Conservation (phyloP, 2,888 invertebrate genomes). For the Drosophila atroscutellata region DNA sequence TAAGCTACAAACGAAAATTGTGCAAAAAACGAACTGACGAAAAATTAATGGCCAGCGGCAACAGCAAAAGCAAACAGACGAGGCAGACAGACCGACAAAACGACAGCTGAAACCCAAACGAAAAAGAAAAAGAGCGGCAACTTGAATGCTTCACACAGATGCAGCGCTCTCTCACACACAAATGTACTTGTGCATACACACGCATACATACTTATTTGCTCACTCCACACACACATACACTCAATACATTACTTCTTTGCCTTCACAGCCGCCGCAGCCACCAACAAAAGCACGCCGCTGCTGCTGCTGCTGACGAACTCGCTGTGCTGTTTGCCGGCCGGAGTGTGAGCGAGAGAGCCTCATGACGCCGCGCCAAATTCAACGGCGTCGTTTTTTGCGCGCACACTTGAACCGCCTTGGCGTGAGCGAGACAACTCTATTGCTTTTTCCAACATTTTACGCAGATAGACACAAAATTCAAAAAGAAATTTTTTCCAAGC, state of each 20-base stretch:
- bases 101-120: conserved; percentile 62
- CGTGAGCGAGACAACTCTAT: conserved; percentile 68
- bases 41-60: conserved; percentile 56
- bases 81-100: conserved; percentile 46
- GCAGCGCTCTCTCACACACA: conserved; percentile 36
- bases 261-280: conserved; percentile 37
- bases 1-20: conserved; percentile 55
- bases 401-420: conserved; percentile 53
- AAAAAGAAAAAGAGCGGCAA: conserved; percentile 72
- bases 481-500: conserved; percentile 74
- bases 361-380: conserved; percentile 78
- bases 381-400: conserved; percentile 80
- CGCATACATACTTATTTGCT: conserved; percentile 64
- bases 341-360: conserved; percentile 72
- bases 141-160: conserved; percentile 64
- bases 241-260: conserved; percentile 61
- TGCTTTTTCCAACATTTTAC: conserved; percentile 55
- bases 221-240: conserved; percentile 52
- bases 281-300: conserved; percentile 42
- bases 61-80: conserved; percentile 60
- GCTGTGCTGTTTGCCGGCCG: conserved; percentile 71
- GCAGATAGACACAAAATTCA: conserved; percentile 82
- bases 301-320: conserved; percentile 48
- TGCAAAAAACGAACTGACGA: conserved; percentile 44
- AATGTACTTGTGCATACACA: conserved; percentile 24